phyloP scores from a whole-genome alignment of 37 sponge, comb jelly and placozoan species.

The Mnemiopsis leidyi region DNA sequence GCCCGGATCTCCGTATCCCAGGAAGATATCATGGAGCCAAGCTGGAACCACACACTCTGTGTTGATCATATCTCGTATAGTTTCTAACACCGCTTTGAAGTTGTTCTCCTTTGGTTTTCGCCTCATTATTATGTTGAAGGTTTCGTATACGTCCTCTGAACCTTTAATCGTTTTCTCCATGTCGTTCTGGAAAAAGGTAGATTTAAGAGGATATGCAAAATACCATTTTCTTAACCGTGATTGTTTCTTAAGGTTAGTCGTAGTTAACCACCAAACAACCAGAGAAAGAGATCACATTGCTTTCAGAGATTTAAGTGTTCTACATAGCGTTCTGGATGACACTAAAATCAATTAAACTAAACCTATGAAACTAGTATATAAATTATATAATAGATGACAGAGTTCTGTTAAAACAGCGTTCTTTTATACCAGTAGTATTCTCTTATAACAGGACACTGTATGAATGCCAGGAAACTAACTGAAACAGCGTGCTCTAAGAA shows the following conservation, averaged over 20 bases:
- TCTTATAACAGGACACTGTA: too few species aligned
- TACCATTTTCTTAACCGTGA: too few species aligned
- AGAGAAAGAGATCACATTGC: not conserved
- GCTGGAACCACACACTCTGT: slow-evolving; percentile 95
- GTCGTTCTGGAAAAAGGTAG: not conserved
- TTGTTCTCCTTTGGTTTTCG: slow-evolving; percentile 99
- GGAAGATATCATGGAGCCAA: slow-evolving; percentile 95
- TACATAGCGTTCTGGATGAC: too few species aligned
- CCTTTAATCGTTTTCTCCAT: slow-evolving; percentile 62
- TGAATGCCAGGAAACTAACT: not conserved
- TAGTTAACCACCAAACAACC: too few species aligned
- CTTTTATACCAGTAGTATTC: too few species aligned
- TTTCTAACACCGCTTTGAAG: slow-evolving; percentile 98
- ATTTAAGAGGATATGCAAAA: not conserved
- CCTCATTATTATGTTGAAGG: slow-evolving; percentile 90
- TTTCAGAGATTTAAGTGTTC: not conserved
- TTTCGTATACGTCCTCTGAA: slow-evolving; percentile 85
- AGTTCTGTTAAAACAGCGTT: too few species aligned
- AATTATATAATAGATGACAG: too few species aligned
- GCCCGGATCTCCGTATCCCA: slow-evolving; percentile 95
- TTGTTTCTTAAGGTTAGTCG: too few species aligned
- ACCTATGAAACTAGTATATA: too few species aligned
- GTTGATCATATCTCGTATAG: slow-evolving; percentile 94
- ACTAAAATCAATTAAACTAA: not conserved
- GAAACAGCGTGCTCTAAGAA: not conserved